These are phyloP conservation scores for Vanessa atalanta DNA, from an alignment of 1,140 invertebrate species.

Conservation along the genomic window DNA sequence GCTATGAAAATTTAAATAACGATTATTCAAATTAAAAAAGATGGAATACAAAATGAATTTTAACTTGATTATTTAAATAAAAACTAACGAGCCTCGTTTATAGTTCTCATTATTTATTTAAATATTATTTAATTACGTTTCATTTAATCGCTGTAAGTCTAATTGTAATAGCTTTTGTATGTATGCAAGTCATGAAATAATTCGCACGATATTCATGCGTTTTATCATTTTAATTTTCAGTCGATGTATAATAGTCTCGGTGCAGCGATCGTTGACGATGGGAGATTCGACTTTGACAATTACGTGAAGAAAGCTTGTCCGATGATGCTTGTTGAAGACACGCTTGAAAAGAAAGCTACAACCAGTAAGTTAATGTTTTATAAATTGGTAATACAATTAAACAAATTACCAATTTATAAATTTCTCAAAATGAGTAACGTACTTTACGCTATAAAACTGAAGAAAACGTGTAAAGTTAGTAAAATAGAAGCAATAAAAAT, in stretches of 20 bases:
- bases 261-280: slow-evolving; percentile 86
- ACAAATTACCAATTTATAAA: too few relatives aligned
- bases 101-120: slow-evolving; percentile 8
- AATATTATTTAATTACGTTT: not conserved
- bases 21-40: slow-evolving; percentile 33
- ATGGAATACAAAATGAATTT: slow-evolving; percentile 27
- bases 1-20: slow-evolving; percentile 30
- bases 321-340: slow-evolving; percentile 85
- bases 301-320: slow-evolving; percentile 89
- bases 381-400: not conserved
- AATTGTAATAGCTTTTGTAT: not conserved
- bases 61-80: slow-evolving; percentile 30
- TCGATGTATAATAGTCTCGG: slow-evolving; percentile 92
- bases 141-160: not conserved
- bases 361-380: slow-evolving; percentile 72
- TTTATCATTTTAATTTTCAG: slow-evolving; percentile 61
- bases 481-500: too few relatives aligned
- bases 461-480: too few relatives aligned
- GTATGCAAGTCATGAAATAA: not conserved
- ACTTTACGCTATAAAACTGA: too few relatives aligned
- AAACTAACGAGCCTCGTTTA: slow-evolving; percentile 16
- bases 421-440: too few relatives aligned
- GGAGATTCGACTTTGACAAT: slow-evolving; percentile 87
- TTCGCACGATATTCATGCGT: not conserved
- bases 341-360: slow-evolving; percentile 83